Evolutionary conservation across 2,888 invertebrate species (phyloP).

Genomic region (Chrysolina oricalcia): DNA sequence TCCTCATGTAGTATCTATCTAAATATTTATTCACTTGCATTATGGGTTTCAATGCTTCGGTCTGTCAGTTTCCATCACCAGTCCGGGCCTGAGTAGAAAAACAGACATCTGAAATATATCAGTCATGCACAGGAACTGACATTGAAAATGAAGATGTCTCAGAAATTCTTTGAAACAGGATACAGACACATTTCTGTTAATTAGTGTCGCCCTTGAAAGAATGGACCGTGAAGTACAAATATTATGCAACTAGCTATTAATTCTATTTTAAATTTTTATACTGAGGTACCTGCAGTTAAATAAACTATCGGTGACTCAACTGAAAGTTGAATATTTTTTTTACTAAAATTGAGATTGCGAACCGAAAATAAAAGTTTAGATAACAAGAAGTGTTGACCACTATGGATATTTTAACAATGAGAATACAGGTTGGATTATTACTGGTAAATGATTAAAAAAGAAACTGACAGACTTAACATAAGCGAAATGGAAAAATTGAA

Average conservation of each 20-base stretch:
- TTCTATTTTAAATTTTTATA: too few species aligned
- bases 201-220: not conserved
- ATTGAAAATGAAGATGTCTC: not conserved
- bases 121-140: not conserved
- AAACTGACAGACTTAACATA: too few species aligned
- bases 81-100: not conserved
- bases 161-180: not conserved
- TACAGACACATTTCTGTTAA: conserved; percentile 1
- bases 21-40: too few species aligned
- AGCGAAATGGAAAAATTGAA: too few species aligned
- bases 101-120: not conserved
- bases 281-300: too few species aligned
- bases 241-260: not conserved
- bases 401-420: too few species aligned
- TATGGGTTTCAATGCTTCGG: not conserved
- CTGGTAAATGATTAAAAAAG: too few species aligned
- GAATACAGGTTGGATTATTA: too few species aligned
- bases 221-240: conserved; percentile 3
- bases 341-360: not conserved
- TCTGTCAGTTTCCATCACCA: not conserved
- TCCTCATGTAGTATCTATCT: not conserved
- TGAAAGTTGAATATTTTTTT: not conserved
- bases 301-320: not conserved
- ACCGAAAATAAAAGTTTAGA: not conserved
- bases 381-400: too few species aligned